Percentiles rank a stretch among this genome's conserved stretches.
Evolutionary conservation across 2,113 vertebrate genomes (phyloP).

Genomic region (Rhagologus leucostigma): DNA sequence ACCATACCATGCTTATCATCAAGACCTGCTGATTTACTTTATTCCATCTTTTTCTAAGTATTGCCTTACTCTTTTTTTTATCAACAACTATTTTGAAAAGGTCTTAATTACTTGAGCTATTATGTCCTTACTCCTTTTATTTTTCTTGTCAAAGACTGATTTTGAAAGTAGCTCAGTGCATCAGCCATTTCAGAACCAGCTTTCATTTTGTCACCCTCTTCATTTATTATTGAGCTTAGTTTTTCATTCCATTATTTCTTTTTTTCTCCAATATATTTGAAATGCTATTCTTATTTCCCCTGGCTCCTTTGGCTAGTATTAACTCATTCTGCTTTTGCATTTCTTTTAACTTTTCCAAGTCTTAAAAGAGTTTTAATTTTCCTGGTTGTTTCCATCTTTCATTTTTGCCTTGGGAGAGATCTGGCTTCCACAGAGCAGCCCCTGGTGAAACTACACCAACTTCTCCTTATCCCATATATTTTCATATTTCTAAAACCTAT

Average conservation of each 20-base stretch:
- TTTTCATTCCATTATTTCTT: constrained; percentile 47
- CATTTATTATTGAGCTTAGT: constrained; percentile 45
- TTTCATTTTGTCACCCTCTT: constrained; percentile 48
- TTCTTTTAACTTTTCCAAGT: constrained; percentile 31
- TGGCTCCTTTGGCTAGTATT: constrained; percentile 39
- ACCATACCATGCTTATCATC: constrained; percentile 22
- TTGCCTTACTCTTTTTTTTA: constrained; percentile 32
- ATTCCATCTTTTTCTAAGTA: constrained; percentile 16
- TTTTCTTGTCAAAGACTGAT: constrained; percentile 43
- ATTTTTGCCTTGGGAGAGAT: constrained; percentile 4
- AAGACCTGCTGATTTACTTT: constrained; percentile 26
- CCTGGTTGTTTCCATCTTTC: not conserved
- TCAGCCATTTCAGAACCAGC: constrained; percentile 43
- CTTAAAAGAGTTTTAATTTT: constrained; percentile 44
- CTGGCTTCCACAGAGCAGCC: not conserved
- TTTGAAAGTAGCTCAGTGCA: constrained; percentile 20
- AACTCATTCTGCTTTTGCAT: constrained; percentile 35
- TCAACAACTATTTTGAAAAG: constrained; percentile 52
- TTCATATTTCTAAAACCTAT: constrained; percentile 11
- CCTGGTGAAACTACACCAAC: not conserved
- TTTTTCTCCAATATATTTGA: constrained; percentile 9
- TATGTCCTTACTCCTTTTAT: constrained; percentile 24
- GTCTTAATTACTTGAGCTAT: constrained; percentile 54
- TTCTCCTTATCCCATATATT: not conserved
- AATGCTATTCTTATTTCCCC: constrained; percentile 47